Base-by-base conservation (phyloP, 2,797 vertebrate genomes). In the Propithecus perrieri region DNA sequence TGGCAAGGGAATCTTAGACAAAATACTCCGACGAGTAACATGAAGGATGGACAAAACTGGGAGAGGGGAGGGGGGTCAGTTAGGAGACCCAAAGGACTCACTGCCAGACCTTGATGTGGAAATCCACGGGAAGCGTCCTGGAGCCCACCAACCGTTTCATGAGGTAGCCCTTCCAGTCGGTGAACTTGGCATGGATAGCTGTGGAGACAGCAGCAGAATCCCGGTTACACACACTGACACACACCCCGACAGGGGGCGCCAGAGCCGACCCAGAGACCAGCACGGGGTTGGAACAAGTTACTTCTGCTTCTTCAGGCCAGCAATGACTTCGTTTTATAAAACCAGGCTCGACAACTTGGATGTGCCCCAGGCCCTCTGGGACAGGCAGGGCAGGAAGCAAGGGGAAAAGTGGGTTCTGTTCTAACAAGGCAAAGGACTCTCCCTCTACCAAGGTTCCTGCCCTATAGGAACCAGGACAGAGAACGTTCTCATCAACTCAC, bases 161-260 rank as follows among this genome's bases (percentile, higher is more conserved):
- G 97, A 99, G 99, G 97, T 99, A 99, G 61, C 98, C 98, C 97
- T 99, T 99, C 99, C 99, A 99, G 84, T 99, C 99, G 5, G 98
- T 98, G 97, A 98, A 98, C 89, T 98, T 99, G 95, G 98, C 98
- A 13, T 99, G 99, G 91, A 99, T 98, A 96, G 98, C 99, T 99
- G 97, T 0, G 75, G 26, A 89, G 2, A 10, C 67, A 94, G 8
- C 78, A 14, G 30, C 7, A 43, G 74, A 50, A 33, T 20, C 46
- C 24, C 10, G 11, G 79, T 85, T 59, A 89, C 26, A 48, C 1
- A 61, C 43, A 43, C 55, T 43, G 20, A 46, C 5, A 4, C 61
- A 5, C 1, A 14, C 55, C 30, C 13, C 11, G 0, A 22, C 5
- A 59, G 87, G 30, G 71, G 43, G 61, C 7, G 2, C 53, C 74